Conservation (phyloP, 2,113 vertebrate species). For the Speoplatyrhinus poulsoni region DNA sequence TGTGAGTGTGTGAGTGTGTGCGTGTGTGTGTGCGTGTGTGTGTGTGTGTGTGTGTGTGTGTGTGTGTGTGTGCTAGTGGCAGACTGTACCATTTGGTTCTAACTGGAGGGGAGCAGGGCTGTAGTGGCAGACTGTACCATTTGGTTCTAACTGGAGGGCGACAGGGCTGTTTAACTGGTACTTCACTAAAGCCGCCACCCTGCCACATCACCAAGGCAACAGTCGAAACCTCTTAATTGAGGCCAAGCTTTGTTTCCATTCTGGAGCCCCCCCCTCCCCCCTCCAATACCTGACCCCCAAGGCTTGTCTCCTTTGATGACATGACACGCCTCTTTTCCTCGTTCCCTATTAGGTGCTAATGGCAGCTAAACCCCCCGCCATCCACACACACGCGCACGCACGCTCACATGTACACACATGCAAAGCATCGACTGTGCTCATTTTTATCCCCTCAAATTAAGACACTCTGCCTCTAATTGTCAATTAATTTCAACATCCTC, state of each 20-base stretch:
- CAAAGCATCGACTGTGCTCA: conserved; percentile 50
- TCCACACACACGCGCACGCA: conserved; percentile 41
- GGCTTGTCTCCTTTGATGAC: conserved; percentile 66
- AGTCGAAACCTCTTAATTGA: conserved; percentile 76
- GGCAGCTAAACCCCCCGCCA: conserved; percentile 67
- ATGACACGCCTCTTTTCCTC: conserved; percentile 73
- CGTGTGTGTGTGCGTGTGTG: conserved; percentile 27
- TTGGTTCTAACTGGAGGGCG: conserved; percentile 66
- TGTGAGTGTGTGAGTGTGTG: conserved; percentile 32
- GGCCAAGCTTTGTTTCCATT: conserved; percentile 78
- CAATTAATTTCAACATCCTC: conserved; percentile 87
- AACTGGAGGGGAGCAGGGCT: no score
- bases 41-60: conserved; percentile 8
- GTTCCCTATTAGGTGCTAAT: conserved; percentile 78
- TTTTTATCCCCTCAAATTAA: conserved; percentile 83
- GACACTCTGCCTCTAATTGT: conserved; percentile 83
- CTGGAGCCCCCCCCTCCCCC: conserved; percentile 63
- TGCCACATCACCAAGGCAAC: conserved; percentile 75
- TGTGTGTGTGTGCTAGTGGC: no score
- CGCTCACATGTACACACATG: conserved; percentile 28
- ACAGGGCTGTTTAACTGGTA: conserved; percentile 82
- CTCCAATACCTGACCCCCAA: conserved; percentile 69
- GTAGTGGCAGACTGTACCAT: conserved; percentile 61
- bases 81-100: no score
- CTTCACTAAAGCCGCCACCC: conserved; percentile 78